These are phyloP conservation scores for Phylloscopus trochiloides DNA, from an alignment of 2,113 vertebrate species.

Conservation along the genomic window DNA sequence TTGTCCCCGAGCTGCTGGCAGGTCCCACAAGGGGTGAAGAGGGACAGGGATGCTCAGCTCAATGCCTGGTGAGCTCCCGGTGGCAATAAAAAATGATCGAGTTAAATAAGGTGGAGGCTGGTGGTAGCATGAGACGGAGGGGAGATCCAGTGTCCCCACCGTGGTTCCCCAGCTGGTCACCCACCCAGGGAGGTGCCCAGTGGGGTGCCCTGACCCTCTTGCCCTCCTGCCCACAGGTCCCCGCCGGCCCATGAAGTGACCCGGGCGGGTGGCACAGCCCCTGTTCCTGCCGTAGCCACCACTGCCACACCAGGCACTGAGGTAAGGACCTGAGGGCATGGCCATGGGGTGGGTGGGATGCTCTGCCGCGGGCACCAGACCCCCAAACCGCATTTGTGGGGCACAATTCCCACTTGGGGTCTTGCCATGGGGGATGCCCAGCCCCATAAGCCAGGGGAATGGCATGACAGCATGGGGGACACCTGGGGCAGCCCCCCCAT, in stretches of 20 bases:
- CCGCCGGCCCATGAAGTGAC: conserved; percentile 81
- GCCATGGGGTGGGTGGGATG: background rate
- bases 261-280: conserved; percentile 68
- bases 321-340: background rate
- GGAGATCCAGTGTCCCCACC: background rate
- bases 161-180: fast-evolving
- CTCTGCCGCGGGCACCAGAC: fast-evolving
- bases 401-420: background rate
- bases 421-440: background rate
- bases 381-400: background rate
- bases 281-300: conserved; percentile 57
- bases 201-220: background rate
- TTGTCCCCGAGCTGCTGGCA: background rate
- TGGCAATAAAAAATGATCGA: background rate
- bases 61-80: fast-evolving
- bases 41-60: background rate
- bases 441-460: fast-evolving
- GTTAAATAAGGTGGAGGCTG: background rate
- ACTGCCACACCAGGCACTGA: background rate
- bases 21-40: background rate
- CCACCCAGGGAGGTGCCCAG: fast-evolving
- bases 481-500: background rate
- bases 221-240: conserved; percentile 55
- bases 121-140: fast-evolving
- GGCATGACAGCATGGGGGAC: fast-evolving